These are phyloP conservation scores for Danio rerio DNA, from an alignment of 2,113 vertebrate species.

Conservation along the genomic window GRCz12tu NC_133181.1:16960001-16960500, in stretches of 20 bases:
- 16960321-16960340: neutral
- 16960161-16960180: neutral
- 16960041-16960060: slow-evolving; percentile 63
- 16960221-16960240: neutral
- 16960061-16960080: slow-evolving; percentile 74
- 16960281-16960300: neutral
- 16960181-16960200: neutral
- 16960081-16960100: slow-evolving; percentile 59
- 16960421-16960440: neutral
- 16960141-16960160: neutral
- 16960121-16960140: neutral
- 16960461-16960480: too few species aligned
- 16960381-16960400: neutral
- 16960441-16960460: neutral
- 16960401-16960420: neutral
- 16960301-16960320: slow-evolving; percentile 6
- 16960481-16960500: neutral
- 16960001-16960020: slow-evolving; percentile 63
- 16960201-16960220: neutral
- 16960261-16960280: neutral
- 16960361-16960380: neutral
- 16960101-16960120: too few species aligned
- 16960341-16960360: neutral
- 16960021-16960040: slow-evolving; percentile 78
- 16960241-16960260: neutral